Evolutionary conservation across 1,140 invertebrate genomes (phyloP).

Genomic region (Stenopsyche tienmushanensis): DNA sequence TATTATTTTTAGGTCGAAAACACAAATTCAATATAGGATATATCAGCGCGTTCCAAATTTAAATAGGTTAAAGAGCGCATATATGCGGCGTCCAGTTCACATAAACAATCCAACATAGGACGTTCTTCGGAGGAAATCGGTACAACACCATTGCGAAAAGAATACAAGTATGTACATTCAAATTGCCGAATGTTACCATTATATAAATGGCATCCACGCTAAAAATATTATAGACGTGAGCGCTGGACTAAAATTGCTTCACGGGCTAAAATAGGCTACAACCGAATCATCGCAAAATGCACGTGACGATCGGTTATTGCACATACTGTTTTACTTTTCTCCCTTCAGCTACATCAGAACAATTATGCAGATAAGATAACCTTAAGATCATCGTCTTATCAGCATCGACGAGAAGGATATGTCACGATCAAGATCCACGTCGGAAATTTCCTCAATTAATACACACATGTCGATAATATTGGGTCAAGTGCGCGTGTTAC

Average conservation of each 20-base stretch:
- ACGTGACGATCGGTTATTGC: too few relatives aligned
- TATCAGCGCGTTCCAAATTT: neutral
- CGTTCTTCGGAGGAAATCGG: neutral
- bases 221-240: slow-evolving; percentile 12
- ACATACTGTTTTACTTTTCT: too few relatives aligned
- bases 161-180: neutral
- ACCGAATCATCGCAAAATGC: neutral
- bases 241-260: neutral
- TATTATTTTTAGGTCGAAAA: neutral
- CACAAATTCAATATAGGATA: neutral
- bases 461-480: neutral
- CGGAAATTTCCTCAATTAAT: neutral
- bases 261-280: neutral
- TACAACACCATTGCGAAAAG: neutral
- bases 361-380: neutral
- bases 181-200: neutral
- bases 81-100: neutral
- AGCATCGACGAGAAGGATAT: neutral
- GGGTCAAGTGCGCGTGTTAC: neutral
- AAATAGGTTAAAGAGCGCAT: neutral
- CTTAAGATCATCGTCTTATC: neutral
- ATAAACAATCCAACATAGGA: neutral
- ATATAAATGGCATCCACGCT: slow-evolving; percentile 4
- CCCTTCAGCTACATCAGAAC: too few relatives aligned
- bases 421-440: neutral